Evolutionary conservation across 2,888 invertebrate species (phyloP).

Genomic region (Meandrusa payeni): DNA sequence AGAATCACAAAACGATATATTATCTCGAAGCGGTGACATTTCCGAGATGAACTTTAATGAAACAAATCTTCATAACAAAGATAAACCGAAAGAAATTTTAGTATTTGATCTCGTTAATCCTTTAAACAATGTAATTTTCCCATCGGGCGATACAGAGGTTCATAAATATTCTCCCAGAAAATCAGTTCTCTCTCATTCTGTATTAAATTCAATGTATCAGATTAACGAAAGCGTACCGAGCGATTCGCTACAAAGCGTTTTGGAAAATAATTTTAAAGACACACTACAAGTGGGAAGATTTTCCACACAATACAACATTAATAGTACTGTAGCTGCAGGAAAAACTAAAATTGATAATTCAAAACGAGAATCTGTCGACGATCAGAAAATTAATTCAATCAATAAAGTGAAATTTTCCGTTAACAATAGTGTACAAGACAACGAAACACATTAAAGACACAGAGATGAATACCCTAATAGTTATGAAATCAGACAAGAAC

Average conservation of each 20-base stretch:
- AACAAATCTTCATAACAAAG: no score
- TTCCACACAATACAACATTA: conserved; percentile 13
- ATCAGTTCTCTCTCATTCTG: not conserved
- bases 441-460: conserved; percentile 36
- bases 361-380: conserved; percentile 20
- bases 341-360: not conserved
- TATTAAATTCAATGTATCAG: no score
- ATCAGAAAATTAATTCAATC: conserved; percentile 31
- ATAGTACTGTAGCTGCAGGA: not conserved
- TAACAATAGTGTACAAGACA: conserved; percentile 31
- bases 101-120: conserved; percentile 62
- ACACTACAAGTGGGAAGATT: not conserved
- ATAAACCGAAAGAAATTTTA: conserved; percentile 36
- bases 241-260: not conserved
- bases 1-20: no score
- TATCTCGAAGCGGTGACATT: no score
- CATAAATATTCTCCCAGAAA: conserved; percentile 15
- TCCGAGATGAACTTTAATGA: no score
- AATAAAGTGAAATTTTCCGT: conserved; percentile 37
- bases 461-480: conserved; percentile 57
- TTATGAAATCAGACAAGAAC: conserved; percentile 56
- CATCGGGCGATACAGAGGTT: conserved; percentile 20
- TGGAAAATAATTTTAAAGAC: conserved; percentile 2
- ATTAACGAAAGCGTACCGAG: not conserved
- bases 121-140: conserved; percentile 55